A percentile compares a stretch with the other conserved stretches of the same genome.
phyloP scores from a whole-genome alignment of 1,140 invertebrate genomes.

The Subanguina moxae region DNA sequence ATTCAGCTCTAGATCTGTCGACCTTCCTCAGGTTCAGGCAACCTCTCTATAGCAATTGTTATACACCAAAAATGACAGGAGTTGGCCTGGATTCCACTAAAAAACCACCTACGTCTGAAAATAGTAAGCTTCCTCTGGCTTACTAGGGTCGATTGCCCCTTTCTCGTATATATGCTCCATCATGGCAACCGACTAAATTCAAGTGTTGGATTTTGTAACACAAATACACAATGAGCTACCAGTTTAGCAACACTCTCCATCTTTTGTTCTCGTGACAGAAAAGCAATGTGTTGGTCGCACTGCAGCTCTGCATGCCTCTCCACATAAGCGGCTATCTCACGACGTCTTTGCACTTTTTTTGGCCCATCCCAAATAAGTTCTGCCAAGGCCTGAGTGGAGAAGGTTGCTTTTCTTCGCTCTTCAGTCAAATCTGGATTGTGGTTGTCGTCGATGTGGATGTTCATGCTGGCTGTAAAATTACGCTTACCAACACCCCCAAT shows the following conservation, averaged over 20 bases:
- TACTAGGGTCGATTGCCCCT: conserved; percentile 67
- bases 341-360: conserved; percentile 21
- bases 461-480: neutral
- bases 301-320: conserved; percentile 63
- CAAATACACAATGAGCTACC: neutral
- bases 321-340: conserved; percentile 37
- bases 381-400: conserved; percentile 69
- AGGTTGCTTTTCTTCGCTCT: conserved; percentile 32
- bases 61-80: too few relatives aligned
- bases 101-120: conserved; percentile 61
- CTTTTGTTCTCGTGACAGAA: conserved; percentile 77
- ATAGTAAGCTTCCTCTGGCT: conserved; percentile 59
- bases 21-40: too few relatives aligned
- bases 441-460: neutral
- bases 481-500: too few relatives aligned
- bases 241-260: conserved; percentile 74
- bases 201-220: conserved; percentile 47
- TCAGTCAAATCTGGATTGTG: conserved; percentile 45
- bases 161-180: conserved; percentile 32
- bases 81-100: too few relatives aligned
- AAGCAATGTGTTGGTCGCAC: conserved; percentile 68
- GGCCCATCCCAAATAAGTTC: conserved; percentile 72
- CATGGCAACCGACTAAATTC: conserved; percentile 68
- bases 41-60: too few relatives aligned
- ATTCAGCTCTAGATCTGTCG: too few relatives aligned